phyloP scores from a whole-genome alignment of 2,888 invertebrate genomes.

The Ochropacha duplaris region DNA sequence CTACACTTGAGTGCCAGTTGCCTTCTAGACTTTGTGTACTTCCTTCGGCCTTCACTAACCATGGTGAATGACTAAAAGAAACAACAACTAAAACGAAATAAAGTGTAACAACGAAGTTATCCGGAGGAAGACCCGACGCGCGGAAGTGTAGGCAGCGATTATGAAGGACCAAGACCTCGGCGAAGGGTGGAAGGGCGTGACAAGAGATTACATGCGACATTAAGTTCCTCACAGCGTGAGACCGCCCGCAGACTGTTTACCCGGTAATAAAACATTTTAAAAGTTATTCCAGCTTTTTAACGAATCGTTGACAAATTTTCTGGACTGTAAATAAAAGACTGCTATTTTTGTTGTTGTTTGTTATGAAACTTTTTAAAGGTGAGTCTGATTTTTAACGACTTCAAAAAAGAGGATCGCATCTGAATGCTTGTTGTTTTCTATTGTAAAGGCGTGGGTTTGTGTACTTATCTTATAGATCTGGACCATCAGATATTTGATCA shows the following conservation, averaged over 20 bases:
- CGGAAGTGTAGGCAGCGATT: background rate
- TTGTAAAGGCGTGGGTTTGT: too few species aligned
- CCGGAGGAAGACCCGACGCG: background rate
- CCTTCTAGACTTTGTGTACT: too few species aligned
- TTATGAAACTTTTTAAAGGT: background rate
- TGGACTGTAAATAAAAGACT: background rate
- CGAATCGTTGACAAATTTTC: slow-evolving; percentile 7
- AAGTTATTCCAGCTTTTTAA: slow-evolving; percentile 6
- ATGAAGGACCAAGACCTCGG: slow-evolving; percentile 1
- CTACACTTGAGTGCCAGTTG: too few species aligned
- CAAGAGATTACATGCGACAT: slow-evolving; percentile 5
- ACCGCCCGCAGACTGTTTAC: slow-evolving; percentile 3
- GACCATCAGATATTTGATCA: too few species aligned
- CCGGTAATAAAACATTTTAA: slow-evolving; percentile 6
- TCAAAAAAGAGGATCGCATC: too few species aligned
- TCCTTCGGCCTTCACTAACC: too few species aligned
- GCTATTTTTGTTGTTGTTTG: background rate
- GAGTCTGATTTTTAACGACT: background rate
- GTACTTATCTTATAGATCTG: too few species aligned
- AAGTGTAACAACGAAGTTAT: background rate
- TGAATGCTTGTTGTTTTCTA: too few species aligned
- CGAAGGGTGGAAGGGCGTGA: slow-evolving; percentile 1
- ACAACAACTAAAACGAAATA: background rate
- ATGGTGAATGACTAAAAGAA: background rate
- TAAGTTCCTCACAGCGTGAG: slow-evolving; percentile 5